Conservation (phyloP, 2,888 invertebrate species). For the Philereme transversata region DNA sequence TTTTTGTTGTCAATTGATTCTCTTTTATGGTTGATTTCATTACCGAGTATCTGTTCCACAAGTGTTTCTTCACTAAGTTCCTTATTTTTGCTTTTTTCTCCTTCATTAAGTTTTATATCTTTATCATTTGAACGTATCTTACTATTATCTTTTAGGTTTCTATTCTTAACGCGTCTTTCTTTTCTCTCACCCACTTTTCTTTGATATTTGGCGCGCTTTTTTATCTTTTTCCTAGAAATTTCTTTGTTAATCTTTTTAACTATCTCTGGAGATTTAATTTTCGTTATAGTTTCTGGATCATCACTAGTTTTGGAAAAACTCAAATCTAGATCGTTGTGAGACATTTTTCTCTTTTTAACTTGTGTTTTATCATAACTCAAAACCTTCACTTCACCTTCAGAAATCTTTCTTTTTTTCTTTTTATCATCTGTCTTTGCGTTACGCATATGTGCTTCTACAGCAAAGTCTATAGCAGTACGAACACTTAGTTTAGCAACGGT, state of each 20-base stretch:
- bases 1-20: too few relatives aligned
- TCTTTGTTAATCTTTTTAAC: neutral
- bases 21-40: too few relatives aligned
- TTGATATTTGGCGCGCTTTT: neutral
- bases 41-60: neutral
- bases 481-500: neutral
- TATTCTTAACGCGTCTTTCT: neutral
- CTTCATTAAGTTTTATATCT: neutral
- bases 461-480: slow-evolving; percentile 19
- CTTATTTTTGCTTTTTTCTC: neutral
- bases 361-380: slow-evolving; percentile 10
- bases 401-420: slow-evolving; percentile 23
- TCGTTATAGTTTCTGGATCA: slow-evolving; percentile 15
- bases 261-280: neutral
- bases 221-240: neutral
- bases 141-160: neutral
- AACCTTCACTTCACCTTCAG: slow-evolving; percentile 16
- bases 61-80: neutral
- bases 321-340: slow-evolving; percentile 8
- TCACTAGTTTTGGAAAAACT: slow-evolving; percentile 7
- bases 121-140: neutral
- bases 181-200: neutral
- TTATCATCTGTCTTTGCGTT: neutral
- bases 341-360: slow-evolving; percentile 26
- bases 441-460: slow-evolving; percentile 15